Evolutionary conservation across 2,888 invertebrate genomes (phyloP).

Genomic region (Andrena haemorrhoa): DNA sequence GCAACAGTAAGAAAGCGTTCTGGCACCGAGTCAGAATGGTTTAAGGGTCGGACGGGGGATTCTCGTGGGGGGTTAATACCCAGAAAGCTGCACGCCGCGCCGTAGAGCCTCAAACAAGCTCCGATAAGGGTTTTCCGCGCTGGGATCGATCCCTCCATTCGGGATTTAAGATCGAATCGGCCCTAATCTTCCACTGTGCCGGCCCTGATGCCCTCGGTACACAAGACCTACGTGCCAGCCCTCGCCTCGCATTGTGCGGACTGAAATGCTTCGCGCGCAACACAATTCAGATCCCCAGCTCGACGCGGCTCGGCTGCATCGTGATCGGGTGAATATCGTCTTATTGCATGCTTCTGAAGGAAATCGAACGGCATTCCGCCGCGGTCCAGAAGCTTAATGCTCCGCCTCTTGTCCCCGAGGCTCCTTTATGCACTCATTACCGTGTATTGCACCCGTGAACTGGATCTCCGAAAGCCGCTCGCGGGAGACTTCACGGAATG

Average conservation of each 20-base stretch:
- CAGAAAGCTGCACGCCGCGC: not conserved
- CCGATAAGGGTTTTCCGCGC: slow-evolving; percentile 12
- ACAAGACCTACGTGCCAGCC: slow-evolving; percentile 47
- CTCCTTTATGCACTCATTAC: slow-evolving; percentile 16
- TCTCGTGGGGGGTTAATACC: slow-evolving; percentile 39
- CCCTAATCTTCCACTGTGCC: slow-evolving; percentile 59
- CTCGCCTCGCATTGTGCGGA: slow-evolving; percentile 52
- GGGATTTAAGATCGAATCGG: slow-evolving; percentile 44
- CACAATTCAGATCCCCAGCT: slow-evolving; percentile 63
- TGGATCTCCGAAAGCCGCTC: slow-evolving; percentile 1
- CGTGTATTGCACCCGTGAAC: slow-evolving; percentile 12
- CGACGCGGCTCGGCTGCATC: slow-evolving; percentile 42
- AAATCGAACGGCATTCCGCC: slow-evolving; percentile 67
- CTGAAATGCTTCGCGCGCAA: slow-evolving; percentile 47
- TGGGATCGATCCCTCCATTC: not conserved
- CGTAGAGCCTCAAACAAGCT: not conserved
- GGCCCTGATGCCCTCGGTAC: slow-evolving; percentile 40
- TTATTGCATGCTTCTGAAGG: slow-evolving; percentile 66
- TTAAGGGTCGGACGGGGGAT: slow-evolving; percentile 12
- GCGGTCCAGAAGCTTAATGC: slow-evolving; percentile 41
- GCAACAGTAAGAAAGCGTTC: slow-evolving; percentile 26
- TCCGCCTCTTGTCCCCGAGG: not conserved
- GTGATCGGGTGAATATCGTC: slow-evolving; percentile 61
- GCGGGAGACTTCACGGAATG: not conserved
- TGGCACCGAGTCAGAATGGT: slow-evolving; percentile 45